phyloP scores from a whole-genome alignment of 2,113 vertebrate species.

The Gambusia affinis region DNA sequence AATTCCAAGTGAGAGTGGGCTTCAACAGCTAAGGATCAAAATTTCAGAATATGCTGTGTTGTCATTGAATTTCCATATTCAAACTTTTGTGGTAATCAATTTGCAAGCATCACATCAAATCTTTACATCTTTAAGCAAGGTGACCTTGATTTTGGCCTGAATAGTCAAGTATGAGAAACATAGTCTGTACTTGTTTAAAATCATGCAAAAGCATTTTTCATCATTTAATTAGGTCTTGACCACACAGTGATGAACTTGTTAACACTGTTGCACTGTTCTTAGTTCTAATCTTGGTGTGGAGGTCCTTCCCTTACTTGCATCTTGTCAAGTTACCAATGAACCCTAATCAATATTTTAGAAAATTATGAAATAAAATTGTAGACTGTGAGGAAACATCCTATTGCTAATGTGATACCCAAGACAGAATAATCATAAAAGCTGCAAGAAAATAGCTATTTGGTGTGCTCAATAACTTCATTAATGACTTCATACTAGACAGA shows the following conservation, averaged over 20 bases:
- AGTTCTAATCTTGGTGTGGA: no score
- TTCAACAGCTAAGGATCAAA: constrained; percentile 36
- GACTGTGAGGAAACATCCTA: no score
- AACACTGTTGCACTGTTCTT: not conserved
- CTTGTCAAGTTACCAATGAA: no score
- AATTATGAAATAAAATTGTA: no score
- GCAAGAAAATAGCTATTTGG: no score
- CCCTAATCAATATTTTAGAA: no score
- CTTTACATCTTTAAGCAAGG: not conserved
- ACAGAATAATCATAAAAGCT: no score
- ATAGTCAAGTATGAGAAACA: no score
- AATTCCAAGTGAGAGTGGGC: constrained; percentile 41
- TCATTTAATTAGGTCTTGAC: not conserved
- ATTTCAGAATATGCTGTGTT: constrained; percentile 4
- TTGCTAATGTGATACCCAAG: no score
- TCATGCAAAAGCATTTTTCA: not conserved
- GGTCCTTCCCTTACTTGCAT: not conserved
- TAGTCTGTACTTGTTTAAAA: not conserved
- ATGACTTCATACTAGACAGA: no score
- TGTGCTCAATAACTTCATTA: no score
- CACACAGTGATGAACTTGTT: not conserved
- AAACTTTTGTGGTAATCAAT: constrained; percentile 21
- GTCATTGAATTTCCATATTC: constrained; percentile 28
- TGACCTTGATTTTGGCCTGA: no score
- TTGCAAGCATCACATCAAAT: constrained; percentile 14